Conservation (phyloP, 2,888 invertebrate species). For the Xestia sexstrigata region DNA sequence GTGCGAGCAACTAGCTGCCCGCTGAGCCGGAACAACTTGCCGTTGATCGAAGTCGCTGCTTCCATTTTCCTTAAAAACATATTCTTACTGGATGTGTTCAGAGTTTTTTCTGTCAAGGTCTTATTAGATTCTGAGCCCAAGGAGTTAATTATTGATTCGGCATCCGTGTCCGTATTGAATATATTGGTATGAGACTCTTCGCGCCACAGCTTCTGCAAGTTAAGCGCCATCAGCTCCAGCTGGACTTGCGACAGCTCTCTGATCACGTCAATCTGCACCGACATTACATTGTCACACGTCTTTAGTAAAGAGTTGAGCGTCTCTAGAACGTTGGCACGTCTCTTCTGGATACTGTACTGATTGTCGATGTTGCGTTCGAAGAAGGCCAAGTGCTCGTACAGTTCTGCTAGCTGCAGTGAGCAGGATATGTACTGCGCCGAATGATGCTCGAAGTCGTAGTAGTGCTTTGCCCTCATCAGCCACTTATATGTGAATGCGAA, state of each 20-base stretch:
- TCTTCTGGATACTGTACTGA: slow-evolving; percentile 91
- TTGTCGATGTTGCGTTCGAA: slow-evolving; percentile 93
- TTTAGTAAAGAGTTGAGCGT: slow-evolving; percentile 89
- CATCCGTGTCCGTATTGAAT: slow-evolving; percentile 80
- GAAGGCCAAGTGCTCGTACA: slow-evolving; percentile 93
- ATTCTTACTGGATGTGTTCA: slow-evolving; percentile 82
- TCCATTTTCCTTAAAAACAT: slow-evolving; percentile 87
- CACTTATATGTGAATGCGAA: slow-evolving; percentile 91
- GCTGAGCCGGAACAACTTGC: slow-evolving; percentile 82
- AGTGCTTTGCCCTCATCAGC: slow-evolving; percentile 90
- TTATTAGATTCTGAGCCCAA: slow-evolving; percentile 84
- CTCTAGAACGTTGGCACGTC: slow-evolving; percentile 91
- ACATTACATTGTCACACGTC: slow-evolving; percentile 87
- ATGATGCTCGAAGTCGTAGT: slow-evolving; percentile 91
- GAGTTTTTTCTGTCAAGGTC: slow-evolving; percentile 83
- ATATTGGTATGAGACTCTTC: slow-evolving; percentile 87
- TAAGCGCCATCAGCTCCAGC: slow-evolving; percentile 91
- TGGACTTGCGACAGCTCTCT: slow-evolving; percentile 92
- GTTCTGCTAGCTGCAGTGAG: slow-evolving; percentile 91
- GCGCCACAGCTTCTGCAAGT: slow-evolving; percentile 90
- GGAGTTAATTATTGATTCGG: slow-evolving; percentile 85
- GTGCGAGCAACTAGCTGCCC: slow-evolving; percentile 78
- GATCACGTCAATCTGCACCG: slow-evolving; percentile 89
- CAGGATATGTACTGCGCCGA: slow-evolving; percentile 91
- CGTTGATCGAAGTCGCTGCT: slow-evolving; percentile 84